Percentiles rank a stretch among this genome's conserved stretches.
Conservation (phyloP, 2,888 invertebrate genomes). For the Clunio marinus region DNA sequence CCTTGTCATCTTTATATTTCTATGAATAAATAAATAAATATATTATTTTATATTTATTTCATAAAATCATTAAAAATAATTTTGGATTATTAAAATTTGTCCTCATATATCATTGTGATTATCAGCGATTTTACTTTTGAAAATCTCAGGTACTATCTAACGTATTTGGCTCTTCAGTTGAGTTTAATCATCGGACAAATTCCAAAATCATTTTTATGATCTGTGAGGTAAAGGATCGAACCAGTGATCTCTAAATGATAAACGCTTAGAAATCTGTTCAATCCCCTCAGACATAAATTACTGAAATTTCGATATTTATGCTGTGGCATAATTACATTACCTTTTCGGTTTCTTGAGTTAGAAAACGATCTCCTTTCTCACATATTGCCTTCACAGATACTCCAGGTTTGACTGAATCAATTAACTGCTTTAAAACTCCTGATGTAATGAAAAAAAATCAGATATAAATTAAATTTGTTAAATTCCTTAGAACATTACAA, state of each 20-base stretch:
- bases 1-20: constrained; percentile 94
- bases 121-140: constrained; percentile 29
- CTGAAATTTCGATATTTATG: too few species aligned
- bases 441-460: constrained; percentile 48
- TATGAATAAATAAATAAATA: constrained; percentile 41
- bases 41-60: background rate
- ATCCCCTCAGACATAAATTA: too few species aligned
- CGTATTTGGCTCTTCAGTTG: constrained; percentile 30
- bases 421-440: constrained; percentile 85
- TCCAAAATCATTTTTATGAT: too few species aligned
- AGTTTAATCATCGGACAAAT: constrained; percentile 37
- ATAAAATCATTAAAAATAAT: constrained; percentile 1
- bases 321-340: constrained; percentile 56
- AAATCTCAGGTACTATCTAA: constrained; percentile 39
- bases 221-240: background rate
- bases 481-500: too few species aligned
- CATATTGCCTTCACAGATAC: constrained; percentile 89
- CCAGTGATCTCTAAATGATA: constrained; percentile 13
- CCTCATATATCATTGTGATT: constrained; percentile 39
- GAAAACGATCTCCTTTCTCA: constrained; percentile 81
- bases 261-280: background rate
- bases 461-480: constrained; percentile 17
- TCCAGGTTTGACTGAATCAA: constrained; percentile 81
- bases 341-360: constrained; percentile 88
- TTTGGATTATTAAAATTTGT: background rate